These are phyloP conservation scores for Eufriesea mexicana DNA, from an alignment of 1,140 invertebrate species.

Conservation along the genomic window DNA sequence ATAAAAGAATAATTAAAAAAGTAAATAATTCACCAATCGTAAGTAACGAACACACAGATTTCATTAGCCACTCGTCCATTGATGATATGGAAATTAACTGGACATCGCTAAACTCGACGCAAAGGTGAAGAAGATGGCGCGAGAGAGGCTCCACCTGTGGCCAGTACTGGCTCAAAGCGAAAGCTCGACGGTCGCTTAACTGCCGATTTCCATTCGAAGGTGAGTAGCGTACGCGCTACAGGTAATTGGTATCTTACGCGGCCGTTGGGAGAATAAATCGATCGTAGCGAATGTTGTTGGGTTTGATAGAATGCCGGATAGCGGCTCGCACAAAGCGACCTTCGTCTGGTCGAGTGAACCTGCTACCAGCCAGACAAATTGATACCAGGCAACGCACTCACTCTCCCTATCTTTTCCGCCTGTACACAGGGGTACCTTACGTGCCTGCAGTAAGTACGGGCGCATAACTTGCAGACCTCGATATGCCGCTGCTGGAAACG, in stretches of 20 bases:
- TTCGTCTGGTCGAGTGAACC: conserved; percentile 74
- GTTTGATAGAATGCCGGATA: conserved; percentile 81
- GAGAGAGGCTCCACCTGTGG: neutral
- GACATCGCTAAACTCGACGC: no score
- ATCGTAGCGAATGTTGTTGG: conserved; percentile 74
- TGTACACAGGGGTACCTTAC: conserved; percentile 52
- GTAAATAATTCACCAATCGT: no score
- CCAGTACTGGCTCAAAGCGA: no score
- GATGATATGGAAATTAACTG: neutral
- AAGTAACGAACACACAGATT: no score
- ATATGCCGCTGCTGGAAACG: conserved; percentile 57
- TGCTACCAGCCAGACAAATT: conserved; percentile 79
- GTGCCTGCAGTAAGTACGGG: conserved; percentile 61
- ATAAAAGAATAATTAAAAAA: no score
- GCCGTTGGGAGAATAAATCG: conserved; percentile 76
- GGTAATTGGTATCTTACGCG: conserved; percentile 79
- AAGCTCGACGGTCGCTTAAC: conserved; percentile 31
- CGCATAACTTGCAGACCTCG: conserved; percentile 66
- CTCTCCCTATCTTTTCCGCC: conserved; percentile 74
- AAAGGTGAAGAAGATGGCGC: neutral
- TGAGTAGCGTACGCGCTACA: conserved; percentile 50
- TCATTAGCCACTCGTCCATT: no score
- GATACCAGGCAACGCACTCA: conserved; percentile 80
- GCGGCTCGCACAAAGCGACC: conserved; percentile 80
- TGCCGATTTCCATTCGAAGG: conserved; percentile 61